Conservation (phyloP, 2,888 invertebrate species). For the Piscicola geometra region DNA sequence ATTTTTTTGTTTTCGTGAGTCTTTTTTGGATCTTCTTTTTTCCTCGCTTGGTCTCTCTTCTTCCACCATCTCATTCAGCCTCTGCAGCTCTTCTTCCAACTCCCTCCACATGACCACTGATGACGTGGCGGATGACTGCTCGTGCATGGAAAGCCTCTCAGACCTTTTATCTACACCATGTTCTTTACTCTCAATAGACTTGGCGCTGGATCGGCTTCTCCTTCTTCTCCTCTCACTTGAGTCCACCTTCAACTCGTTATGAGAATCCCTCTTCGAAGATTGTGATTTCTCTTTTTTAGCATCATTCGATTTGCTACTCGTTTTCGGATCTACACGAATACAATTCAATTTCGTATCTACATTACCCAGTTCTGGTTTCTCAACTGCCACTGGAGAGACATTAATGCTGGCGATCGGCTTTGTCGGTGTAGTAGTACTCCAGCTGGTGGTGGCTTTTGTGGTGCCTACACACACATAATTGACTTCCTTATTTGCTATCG, state of each 20-base stretch:
- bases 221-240: background rate
- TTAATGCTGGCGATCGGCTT: background rate
- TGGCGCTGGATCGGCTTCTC: background rate
- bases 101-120: conserved; percentile 7
- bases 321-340: background rate
- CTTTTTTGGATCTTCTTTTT: background rate
- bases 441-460: background rate
- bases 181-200: background rate
- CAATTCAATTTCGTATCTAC: background rate
- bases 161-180: background rate
- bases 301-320: background rate
- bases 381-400: background rate
- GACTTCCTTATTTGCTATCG: background rate
- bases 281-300: background rate
- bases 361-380: background rate
- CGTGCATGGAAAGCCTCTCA: background rate
- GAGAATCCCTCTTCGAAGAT: conserved; percentile 4
- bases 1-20: background rate
- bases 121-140: background rate
- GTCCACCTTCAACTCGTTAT: background rate
- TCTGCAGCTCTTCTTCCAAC: conserved; percentile 6
- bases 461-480: background rate
- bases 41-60: background rate
- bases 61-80: background rate
- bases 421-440: background rate